Evolutionary conservation across 2,113 vertebrate species (phyloP).

Genomic region (Lepisosteus osseus): DNA sequence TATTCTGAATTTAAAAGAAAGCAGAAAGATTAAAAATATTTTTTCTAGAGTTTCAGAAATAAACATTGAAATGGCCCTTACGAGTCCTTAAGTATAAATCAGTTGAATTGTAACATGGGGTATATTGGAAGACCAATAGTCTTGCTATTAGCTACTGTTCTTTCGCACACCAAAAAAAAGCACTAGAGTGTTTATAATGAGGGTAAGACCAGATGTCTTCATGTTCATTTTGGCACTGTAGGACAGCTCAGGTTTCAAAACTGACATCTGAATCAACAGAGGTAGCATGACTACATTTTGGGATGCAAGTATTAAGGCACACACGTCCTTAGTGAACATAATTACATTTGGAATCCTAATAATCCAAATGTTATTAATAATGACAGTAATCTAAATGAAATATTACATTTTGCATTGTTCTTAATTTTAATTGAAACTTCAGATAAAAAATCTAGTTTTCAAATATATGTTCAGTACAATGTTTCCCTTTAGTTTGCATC

Average conservation of each 20-base stretch:
- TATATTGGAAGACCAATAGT: neutral
- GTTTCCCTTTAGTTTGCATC: too few species aligned
- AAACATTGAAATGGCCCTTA: too few species aligned
- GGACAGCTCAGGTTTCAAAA: neutral
- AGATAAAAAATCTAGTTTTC: too few species aligned
- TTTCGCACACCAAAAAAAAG: neutral
- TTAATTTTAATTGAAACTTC: too few species aligned
- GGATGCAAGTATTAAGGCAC: neutral
- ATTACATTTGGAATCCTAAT: neutral
- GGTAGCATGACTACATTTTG: neutral
- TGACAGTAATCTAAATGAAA: neutral
- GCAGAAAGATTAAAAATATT: too few species aligned
- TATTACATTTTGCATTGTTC: too few species aligned
- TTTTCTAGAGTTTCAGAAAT: too few species aligned
- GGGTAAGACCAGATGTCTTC: neutral
- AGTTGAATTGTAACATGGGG: too few species aligned
- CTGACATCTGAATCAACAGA: neutral
- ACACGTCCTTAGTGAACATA: neutral
- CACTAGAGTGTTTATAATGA: neutral
- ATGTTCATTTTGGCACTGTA: neutral
- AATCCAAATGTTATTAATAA: neutral
- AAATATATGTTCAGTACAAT: too few species aligned
- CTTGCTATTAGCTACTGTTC: neutral
- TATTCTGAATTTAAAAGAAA: too few species aligned
- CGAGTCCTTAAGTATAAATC: too few species aligned